phyloP scores from a whole-genome alignment of 2,797 vertebrate species.

The Eurystomus glaucurus region DNA sequence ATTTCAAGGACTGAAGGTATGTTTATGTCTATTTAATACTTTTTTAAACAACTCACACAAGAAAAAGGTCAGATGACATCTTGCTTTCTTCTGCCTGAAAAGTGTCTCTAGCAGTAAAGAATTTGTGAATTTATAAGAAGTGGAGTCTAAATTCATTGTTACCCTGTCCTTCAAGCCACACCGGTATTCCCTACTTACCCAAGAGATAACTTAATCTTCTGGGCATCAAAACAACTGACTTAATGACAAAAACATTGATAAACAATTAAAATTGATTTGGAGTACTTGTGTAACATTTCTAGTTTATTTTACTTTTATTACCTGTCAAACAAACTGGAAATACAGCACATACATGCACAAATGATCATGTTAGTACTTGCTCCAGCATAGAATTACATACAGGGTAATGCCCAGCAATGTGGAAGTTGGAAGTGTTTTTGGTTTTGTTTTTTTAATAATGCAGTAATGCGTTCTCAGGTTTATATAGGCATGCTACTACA shows the following conservation, averaged over 20 bases:
- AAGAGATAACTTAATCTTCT: not conserved
- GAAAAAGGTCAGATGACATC: not conserved
- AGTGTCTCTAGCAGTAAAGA: rapidly evolving
- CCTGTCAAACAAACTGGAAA: not conserved
- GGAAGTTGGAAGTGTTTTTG: not conserved
- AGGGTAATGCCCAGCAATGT: not conserved
- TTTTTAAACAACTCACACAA: not conserved
- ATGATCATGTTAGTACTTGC: not conserved
- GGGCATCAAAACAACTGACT: not conserved
- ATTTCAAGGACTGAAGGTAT: not conserved
- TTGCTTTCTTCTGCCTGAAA: not conserved
- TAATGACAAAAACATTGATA: not conserved
- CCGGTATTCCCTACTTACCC: not conserved
- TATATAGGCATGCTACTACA: not conserved
- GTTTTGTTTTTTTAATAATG: not conserved
- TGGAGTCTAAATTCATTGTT: not conserved
- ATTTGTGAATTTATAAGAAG: not conserved
- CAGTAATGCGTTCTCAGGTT: not conserved
- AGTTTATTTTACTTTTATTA: not conserved
- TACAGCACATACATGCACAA: not conserved
- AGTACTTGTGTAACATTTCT: not conserved
- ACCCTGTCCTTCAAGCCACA: not conserved
- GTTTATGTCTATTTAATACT: not conserved
- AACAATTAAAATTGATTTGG: not conserved
- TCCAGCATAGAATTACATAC: not conserved